Percentiles rank a stretch among this genome's conserved stretches.
These are phyloP conservation scores for Glossosoma conforme DNA, from an alignment of 1,140 invertebrate species.

Conservation along the genomic window DNA sequence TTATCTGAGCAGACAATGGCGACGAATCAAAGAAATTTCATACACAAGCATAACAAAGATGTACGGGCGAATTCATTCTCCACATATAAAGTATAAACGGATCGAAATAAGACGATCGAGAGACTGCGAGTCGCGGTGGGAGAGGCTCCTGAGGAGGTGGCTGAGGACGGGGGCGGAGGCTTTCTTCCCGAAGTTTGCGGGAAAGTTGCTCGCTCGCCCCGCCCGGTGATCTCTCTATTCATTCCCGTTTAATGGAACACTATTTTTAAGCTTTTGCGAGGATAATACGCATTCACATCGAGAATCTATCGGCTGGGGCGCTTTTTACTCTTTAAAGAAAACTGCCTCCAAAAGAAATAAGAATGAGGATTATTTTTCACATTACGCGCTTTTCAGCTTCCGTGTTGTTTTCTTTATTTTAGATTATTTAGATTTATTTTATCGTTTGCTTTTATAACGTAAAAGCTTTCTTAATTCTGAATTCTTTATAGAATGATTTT, in stretches of 20 bases:
- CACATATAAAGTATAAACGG: background rate
- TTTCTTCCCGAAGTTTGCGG: constrained; percentile 14
- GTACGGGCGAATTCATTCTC: constrained; percentile 9
- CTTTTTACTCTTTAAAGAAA: too few species aligned
- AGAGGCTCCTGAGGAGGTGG: background rate
- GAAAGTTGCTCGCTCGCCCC: constrained; percentile 17
- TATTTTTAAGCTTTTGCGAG: constrained; percentile 13
- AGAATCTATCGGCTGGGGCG: too few species aligned
- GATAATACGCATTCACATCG: too few species aligned
- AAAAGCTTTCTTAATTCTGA: too few species aligned
- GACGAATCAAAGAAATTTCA: constrained; percentile 48
- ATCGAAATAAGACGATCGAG: constrained; percentile 17
- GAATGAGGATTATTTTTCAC: too few species aligned
- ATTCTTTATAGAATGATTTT: too few species aligned
- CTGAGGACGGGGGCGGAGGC: background rate
- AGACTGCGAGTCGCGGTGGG: background rate
- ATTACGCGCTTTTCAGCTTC: too few species aligned
- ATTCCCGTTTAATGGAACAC: constrained; percentile 24
- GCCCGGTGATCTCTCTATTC: constrained; percentile 27
- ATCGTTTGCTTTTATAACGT: too few species aligned
- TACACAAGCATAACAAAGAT: constrained; percentile 22
- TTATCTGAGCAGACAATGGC: constrained; percentile 46
- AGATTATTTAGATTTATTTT: too few species aligned
- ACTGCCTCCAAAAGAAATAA: too few species aligned
- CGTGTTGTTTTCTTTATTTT: too few species aligned